Evolutionary conservation across 2,888 invertebrate genomes (phyloP).

Genomic region (Pterostichus niger): DNA sequence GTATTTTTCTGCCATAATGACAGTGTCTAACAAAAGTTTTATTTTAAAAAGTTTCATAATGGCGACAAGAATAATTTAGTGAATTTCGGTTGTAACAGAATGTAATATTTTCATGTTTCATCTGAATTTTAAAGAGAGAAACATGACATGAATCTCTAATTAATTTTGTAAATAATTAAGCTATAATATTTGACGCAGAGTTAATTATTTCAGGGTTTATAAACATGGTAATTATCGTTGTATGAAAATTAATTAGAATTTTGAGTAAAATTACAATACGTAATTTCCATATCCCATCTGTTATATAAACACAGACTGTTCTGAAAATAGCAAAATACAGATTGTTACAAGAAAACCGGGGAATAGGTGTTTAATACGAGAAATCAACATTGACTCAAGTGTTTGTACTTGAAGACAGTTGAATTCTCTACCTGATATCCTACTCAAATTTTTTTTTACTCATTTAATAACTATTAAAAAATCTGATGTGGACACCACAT

Average conservation of each 20-base stretch:
- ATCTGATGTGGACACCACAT: too few relatives aligned
- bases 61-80: conserved; percentile 10
- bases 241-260: conserved; percentile 30
- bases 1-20: conserved; percentile 20
- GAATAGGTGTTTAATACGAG: too few relatives aligned
- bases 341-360: too few relatives aligned
- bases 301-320: too few relatives aligned
- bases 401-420: too few relatives aligned
- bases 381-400: too few relatives aligned
- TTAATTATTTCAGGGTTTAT: conserved; percentile 46
- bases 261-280: neutral
- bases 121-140: conserved; percentile 10
- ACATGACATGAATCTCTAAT: conserved; percentile 5
- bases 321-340: too few relatives aligned
- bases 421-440: too few relatives aligned
- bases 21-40: neutral
- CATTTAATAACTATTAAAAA: too few relatives aligned
- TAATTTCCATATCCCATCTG: too few relatives aligned
- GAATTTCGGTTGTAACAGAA: neutral
- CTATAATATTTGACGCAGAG: conserved; percentile 20
- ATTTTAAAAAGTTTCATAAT: conserved; percentile 24
- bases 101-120: neutral
- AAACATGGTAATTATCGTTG: conserved; percentile 30
- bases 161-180: conserved; percentile 22
- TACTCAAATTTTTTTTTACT: too few relatives aligned